phyloP scores from a whole-genome alignment of 2,797 vertebrate species.

The Echiichthys vipera region DNA sequence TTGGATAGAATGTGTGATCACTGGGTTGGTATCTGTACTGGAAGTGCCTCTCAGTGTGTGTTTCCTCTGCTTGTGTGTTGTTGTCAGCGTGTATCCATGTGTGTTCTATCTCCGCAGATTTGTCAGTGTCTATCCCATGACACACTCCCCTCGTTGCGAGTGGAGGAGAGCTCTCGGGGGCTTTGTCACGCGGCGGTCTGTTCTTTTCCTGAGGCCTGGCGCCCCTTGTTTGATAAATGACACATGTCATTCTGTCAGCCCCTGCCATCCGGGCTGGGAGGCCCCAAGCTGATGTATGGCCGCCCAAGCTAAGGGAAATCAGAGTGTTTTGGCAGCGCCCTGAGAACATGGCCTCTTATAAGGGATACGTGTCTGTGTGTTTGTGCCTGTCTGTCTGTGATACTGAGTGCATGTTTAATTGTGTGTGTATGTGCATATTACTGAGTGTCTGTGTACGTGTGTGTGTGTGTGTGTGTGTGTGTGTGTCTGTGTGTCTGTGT shows the following conservation, averaged over 20 bases:
- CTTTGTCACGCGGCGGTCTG: constrained; percentile 91
- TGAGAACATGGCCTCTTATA: constrained; percentile 93
- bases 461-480: constrained; percentile 11
- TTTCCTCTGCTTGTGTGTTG: constrained; percentile 65
- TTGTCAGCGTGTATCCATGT: constrained; percentile 74
- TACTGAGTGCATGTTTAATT: constrained; percentile 70
- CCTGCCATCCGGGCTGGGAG: constrained; percentile 99
- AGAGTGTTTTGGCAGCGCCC: constrained; percentile 94
- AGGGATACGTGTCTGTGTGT: constrained; percentile 77
- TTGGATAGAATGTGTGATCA: constrained; percentile 24
- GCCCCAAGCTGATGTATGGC: constrained; percentile 95
- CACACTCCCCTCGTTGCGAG: constrained; percentile 73
- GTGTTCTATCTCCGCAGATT: constrained; percentile 73
- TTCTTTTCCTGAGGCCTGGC: constrained; percentile 98
- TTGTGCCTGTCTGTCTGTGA: constrained; percentile 65
- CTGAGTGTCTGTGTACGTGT: constrained; percentile 42
- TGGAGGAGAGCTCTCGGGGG: constrained; percentile 94
- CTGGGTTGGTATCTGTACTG: constrained; percentile 50
- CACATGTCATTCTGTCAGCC: constrained; percentile 99
- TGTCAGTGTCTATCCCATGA: constrained; percentile 78
- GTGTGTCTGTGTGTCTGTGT: constrained; percentile 26
- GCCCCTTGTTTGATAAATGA: constrained; percentile 99
- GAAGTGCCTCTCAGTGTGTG: constrained; percentile 50
- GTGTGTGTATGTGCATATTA: constrained; percentile 60
- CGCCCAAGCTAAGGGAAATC: constrained; percentile 96